A percentile compares a stretch with the other conserved stretches of the same genome.
phyloP scores from a whole-genome alignment of 2,888 invertebrate species.

The Azorinus chamasolen region DNA sequence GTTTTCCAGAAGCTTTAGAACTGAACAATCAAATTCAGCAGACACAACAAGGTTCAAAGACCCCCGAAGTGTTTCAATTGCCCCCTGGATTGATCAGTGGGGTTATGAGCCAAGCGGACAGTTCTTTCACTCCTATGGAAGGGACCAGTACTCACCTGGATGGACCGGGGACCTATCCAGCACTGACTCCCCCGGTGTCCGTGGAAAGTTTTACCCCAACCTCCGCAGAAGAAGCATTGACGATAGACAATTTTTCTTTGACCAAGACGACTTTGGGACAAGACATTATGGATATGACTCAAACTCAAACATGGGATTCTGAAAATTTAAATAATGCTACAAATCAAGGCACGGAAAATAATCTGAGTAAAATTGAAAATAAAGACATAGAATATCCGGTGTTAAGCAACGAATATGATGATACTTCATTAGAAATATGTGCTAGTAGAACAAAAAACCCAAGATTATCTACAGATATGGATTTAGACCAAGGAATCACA shows the following conservation, averaged over 20 bases:
- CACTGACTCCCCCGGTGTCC: too few species aligned
- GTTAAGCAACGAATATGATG: constrained; percentile 14
- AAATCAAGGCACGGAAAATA: not conserved
- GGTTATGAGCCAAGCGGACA: constrained; percentile 11
- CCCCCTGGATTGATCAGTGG: constrained; percentile 72
- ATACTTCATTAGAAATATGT: constrained; percentile 15
- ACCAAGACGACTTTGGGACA: constrained; percentile 7
- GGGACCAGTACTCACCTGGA: constrained; percentile 1
- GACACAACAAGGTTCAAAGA: constrained; percentile 62
- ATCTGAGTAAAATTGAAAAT: constrained; percentile 11
- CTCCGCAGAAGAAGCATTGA: constrained; percentile 4
- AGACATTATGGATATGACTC: not conserved
- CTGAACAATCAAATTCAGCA: constrained; percentile 75
- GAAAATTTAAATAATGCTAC: not conserved
- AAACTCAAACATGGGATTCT: constrained; percentile 13
- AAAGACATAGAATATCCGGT: constrained; percentile 1
- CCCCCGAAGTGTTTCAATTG: constrained; percentile 73
- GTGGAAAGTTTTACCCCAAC: constrained; percentile 8
- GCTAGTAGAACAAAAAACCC: constrained; percentile 29
- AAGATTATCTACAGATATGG: constrained; percentile 28
- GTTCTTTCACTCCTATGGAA: constrained; percentile 14
- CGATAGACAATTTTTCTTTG: constrained; percentile 12
- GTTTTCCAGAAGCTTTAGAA: constrained; percentile 76
- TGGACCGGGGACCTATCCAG: too few species aligned
- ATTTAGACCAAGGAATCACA: constrained; percentile 1